Base-by-base conservation (phyloP, 2,888 invertebrate species). In the Ramazzottius varieornatus region DNA sequence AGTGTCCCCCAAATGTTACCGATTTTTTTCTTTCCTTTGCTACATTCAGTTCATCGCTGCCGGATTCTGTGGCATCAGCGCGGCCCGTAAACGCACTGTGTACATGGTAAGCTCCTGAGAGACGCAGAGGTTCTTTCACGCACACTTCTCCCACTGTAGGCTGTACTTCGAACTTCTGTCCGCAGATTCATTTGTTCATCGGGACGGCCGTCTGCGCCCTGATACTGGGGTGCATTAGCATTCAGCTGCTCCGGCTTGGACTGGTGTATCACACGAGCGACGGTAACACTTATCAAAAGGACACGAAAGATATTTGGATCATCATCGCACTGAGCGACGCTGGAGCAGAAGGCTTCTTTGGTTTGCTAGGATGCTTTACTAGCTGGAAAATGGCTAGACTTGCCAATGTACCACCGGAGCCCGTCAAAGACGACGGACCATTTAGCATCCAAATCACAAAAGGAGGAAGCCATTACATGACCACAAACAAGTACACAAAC, bases 161-260 rank as follows among this genome's bases (percentile, higher is more conserved):
- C n/a, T n/a, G n/a, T n/a, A n/a, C n/a, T n/a, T n/a, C n/a, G n/a
- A n/a, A n/a, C n/a, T n/a, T n/a, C 40, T 8, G 8, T 40, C 71
- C 71, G 66, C 73, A 77, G 77, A 77, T 77, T 65, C 73, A 76
- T 73, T 75, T 75, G 66, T 77, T 75, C 70, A 74, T 75, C 20
- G 76, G 76, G 2, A 74, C 74, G 67, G 74, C 74, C 32, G 72
- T 75, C 64, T 75, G 76, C 29, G 76, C 76, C 54, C 70, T 76
- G 70, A 74, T 77, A 33, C 73, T 74, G 24, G 73, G 73, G 1
- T 72, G 76, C 32, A 75, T 77, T 66, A 75, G 75, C 69, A 76
- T 77, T 64, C 77, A 77, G 69, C 72, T 77, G 64, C 71, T 77
- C 64, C 69, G 76, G n/a, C 72, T 76, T n/a, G 77, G 76, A 1